phyloP scores from a whole-genome alignment of 1,140 invertebrate genomes.

The Eupeodes corollae region DNA sequence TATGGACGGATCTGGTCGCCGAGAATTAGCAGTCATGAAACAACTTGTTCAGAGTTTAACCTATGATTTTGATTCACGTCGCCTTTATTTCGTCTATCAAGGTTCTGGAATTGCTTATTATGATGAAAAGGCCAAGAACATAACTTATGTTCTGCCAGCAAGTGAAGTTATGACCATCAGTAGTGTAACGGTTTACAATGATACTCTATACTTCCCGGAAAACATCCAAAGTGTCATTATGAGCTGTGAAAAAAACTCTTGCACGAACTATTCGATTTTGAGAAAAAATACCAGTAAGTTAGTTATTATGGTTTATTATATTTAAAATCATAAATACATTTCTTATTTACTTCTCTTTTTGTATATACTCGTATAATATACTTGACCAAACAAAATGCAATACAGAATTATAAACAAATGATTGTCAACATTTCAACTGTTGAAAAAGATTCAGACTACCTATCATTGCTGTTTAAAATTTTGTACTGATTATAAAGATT shows the following conservation, averaged over 20 bases:
- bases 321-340: too few relatives aligned
- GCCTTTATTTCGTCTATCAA: constrained; percentile 60
- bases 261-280: constrained; percentile 27
- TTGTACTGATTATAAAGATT: too few relatives aligned
- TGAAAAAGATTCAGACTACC: too few relatives aligned
- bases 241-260: constrained; percentile 31
- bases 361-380: too few relatives aligned
- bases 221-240: constrained; percentile 31
- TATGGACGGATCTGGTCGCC: constrained; percentile 50
- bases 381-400: too few relatives aligned
- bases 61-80: constrained; percentile 47
- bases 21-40: constrained; percentile 18
- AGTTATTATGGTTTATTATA: too few relatives aligned
- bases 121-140: constrained; percentile 42
- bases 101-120: constrained; percentile 53
- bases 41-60: constrained; percentile 42
- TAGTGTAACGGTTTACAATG: constrained; percentile 33
- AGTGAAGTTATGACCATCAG: constrained; percentile 27
- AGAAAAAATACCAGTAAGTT: constrained; percentile 45
- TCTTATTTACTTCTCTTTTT: too few relatives aligned
- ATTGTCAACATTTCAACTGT: too few relatives aligned
- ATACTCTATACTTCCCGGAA: constrained; percentile 31
- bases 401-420: too few relatives aligned
- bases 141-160: constrained; percentile 17
- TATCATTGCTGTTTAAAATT: too few relatives aligned